Base-by-base conservation (phyloP, 2,797 vertebrate species). In the Halcyon leucocephala region DNA sequence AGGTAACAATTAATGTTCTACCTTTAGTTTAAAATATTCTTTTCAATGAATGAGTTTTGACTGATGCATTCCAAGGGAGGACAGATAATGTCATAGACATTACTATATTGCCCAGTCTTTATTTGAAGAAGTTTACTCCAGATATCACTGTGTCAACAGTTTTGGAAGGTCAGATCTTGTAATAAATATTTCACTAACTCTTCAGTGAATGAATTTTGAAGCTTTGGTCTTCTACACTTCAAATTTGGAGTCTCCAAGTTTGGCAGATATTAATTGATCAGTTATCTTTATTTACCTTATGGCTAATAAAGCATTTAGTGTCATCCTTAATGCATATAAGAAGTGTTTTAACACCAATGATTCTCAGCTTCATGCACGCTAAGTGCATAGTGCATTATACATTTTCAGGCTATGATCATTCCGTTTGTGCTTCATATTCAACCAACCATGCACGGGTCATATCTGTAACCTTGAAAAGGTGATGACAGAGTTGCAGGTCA, bases 401-500 rank as follows among this genome's bases (percentile, higher is more conserved):
- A 37, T 91, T 94, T 91, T 78, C 89, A 90, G 87, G 46, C 80
- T 79, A 46, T 86, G 91, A 90, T 91, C 70, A 52, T 94, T 95
- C 80, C 3, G 16, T 95, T 92, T 95, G 62, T 84, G 87, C 92
- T 90, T 93, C 82, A 49, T 66, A 89, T 88, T 90, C 86, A 94
- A 81, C 89, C 91, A 95, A 35, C 87, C 91, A 70, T 93, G 89
- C 54, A 78, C 79, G 42, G 93, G 91, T 96, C 96, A 95, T 85
- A 86, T 91, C 92, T 88, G 87, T 95, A 90, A 93, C 96, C 93
- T 96, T 97, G 96, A 92, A 81, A 95, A 96, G 96, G 94, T 96
- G 96, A 91, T 90, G 92, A 76, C 84, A 83, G 89, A 72, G 79
- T 79, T 95, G 79, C 94, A 95, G 94, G 95, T 95, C 94, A 93